Evolutionary conservation across 1,140 invertebrate species (phyloP).

Genomic region (Psilanteris sp.): DNA sequence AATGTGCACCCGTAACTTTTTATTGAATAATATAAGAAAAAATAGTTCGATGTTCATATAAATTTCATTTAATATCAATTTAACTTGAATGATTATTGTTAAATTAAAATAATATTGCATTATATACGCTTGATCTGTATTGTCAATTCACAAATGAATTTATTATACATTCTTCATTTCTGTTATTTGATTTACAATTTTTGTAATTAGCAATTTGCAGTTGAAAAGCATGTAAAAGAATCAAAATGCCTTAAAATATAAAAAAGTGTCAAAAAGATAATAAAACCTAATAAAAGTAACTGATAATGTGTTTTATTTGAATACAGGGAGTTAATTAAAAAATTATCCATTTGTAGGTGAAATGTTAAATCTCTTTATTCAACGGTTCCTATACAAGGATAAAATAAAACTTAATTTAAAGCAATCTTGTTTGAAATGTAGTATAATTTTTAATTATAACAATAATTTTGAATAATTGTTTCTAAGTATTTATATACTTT

Average conservation of each 20-base stretch:
- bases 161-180: no score
- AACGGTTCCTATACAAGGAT: conserved; percentile 49
- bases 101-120: no score
- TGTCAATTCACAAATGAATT: conserved; percentile 1
- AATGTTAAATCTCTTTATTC: conserved; percentile 58
- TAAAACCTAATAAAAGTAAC: conserved; percentile 14
- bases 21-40: no score
- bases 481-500: conserved; percentile 31
- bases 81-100: no score
- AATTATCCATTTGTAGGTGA: conserved; percentile 20
- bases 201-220: no score
- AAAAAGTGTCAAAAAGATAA: conserved; percentile 38
- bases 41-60: no score
- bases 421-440: conserved; percentile 5
- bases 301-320: neutral
- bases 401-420: conserved; percentile 39
- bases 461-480: conserved; percentile 41
- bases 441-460: conserved; percentile 23
- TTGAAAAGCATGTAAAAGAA: conserved; percentile 9
- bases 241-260: conserved; percentile 35
- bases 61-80: no score
- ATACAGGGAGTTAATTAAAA: no score
- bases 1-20: no score
- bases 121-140: no score
- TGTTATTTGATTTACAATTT: no score